Percentiles rank a stretch among this genome's conserved stretches.
phyloP scores from a whole-genome alignment of 2,888 invertebrate genomes.

The Drosophila aldrichi region DNA sequence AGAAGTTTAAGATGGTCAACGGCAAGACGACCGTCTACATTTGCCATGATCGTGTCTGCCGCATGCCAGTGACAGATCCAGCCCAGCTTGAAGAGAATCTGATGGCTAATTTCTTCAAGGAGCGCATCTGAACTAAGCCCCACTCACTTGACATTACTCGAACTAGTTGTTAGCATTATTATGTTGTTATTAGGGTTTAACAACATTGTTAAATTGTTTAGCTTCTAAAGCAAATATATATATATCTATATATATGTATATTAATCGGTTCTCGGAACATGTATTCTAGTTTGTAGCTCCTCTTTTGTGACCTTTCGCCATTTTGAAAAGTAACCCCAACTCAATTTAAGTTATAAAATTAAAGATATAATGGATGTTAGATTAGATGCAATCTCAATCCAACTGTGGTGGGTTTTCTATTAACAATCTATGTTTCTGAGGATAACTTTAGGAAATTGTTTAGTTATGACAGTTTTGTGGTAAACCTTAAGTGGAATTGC shows the following conservation, averaged over 20 bases:
- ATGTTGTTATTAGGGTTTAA: constrained; percentile 17
- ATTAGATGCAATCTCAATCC: too few species aligned
- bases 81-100: constrained; percentile 81
- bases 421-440: neutral
- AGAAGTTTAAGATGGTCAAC: constrained; percentile 84
- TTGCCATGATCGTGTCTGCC: constrained; percentile 84
- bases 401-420: neutral
- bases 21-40: constrained; percentile 84
- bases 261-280: constrained; percentile 66
- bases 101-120: constrained; percentile 78
- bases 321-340: neutral
- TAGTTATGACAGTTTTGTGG: constrained; percentile 35
- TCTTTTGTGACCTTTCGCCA: constrained; percentile 8
- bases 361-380: neutral
- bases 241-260: neutral
- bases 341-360: neutral
- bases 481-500: constrained; percentile 23
- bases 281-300: constrained; percentile 25
- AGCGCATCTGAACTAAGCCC: constrained; percentile 49
- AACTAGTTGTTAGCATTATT: constrained; percentile 32
- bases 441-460: constrained; percentile 45
- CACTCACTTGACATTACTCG: constrained; percentile 46
- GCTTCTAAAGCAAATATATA: constrained; percentile 63
- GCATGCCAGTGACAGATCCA: constrained; percentile 84
- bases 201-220: constrained; percentile 35